Evolutionary conservation across 2,888 invertebrate species (phyloP).

Genomic region (Parapristionchus giblindavisi): DNA sequence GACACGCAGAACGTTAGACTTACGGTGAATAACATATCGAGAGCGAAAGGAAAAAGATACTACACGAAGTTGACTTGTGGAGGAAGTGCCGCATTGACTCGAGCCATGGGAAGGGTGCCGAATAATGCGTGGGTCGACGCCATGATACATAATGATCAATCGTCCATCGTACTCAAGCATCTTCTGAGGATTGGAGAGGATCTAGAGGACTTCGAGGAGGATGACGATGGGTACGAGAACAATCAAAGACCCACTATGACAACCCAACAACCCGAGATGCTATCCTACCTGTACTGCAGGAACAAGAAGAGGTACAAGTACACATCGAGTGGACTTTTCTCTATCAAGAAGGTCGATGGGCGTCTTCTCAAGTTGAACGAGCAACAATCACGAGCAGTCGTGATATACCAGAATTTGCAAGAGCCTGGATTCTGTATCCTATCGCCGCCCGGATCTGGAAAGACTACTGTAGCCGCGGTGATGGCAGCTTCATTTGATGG

Average conservation of each 20-base stretch:
- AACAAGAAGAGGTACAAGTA: too few species aligned
- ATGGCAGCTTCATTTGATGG: background rate
- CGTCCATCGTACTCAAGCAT: conserved; percentile 9
- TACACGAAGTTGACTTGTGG: conserved; percentile 17
- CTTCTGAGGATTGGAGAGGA: conserved; percentile 14
- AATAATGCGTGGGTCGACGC: conserved; percentile 13
- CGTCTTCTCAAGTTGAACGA: conserved; percentile 15
- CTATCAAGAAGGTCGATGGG: conserved; percentile 21
- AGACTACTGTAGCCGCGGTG: conserved; percentile 8
- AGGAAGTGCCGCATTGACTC: background rate
- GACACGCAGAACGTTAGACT: conserved; percentile 20
- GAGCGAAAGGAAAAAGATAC: conserved; percentile 16
- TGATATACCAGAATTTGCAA: conserved; percentile 1
- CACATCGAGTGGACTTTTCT: conserved; percentile 6
- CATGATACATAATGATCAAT: conserved; percentile 5
- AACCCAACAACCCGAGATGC: too few species aligned
- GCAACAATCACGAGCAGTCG: conserved; percentile 4
- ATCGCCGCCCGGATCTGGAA: background rate
- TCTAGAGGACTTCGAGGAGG: conserved; percentile 20
- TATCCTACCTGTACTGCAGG: too few species aligned
- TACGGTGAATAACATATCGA: conserved; percentile 8
- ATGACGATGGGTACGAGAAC: too few species aligned
- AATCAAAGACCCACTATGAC: too few species aligned
- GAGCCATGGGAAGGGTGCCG: background rate
- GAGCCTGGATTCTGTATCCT: conserved; percentile 1